A percentile compares a stretch with the other conserved stretches of the same genome.
phyloP scores from a whole-genome alignment of 1,140 invertebrate species.

The Acromyrmex heyeri region DNA sequence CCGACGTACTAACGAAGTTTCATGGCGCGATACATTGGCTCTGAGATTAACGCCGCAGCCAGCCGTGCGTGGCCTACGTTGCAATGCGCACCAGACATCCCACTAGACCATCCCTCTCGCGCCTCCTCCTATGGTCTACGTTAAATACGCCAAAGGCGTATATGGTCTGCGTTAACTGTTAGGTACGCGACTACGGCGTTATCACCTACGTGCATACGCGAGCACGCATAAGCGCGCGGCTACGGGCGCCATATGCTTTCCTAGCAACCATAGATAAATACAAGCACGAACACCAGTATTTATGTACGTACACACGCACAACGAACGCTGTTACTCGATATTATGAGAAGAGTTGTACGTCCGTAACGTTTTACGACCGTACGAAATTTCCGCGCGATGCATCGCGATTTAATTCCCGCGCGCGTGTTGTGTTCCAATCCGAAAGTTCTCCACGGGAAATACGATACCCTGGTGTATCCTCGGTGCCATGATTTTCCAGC shows the following conservation, averaged over 20 bases:
- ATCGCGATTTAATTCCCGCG: constrained; percentile 66
- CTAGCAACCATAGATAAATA: constrained; percentile 42
- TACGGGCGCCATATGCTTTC: constrained; percentile 32
- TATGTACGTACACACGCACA: background rate
- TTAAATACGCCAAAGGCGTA: constrained; percentile 40
- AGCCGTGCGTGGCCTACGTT: background rate
- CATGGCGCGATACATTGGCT: constrained; percentile 42
- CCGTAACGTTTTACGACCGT: constrained; percentile 70
- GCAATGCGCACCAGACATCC: constrained; percentile 15
- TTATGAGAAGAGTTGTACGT: constrained; percentile 66
- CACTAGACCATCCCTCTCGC: background rate
- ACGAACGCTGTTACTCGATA: constrained; percentile 61
- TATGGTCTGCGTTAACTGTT: constrained; percentile 26
- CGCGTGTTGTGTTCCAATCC: constrained; percentile 51
- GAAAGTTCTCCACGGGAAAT: constrained; percentile 54
- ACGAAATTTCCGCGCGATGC: constrained; percentile 60
- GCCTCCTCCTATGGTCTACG: background rate
- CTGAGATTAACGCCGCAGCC: constrained; percentile 33
- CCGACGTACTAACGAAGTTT: constrained; percentile 65
- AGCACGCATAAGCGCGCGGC: background rate
- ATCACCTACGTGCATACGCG: constrained; percentile 57
- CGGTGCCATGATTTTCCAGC: background rate
- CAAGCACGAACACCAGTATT: constrained; percentile 33
- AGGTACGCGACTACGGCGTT: constrained; percentile 55
- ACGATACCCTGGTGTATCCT: constrained; percentile 10